Conservation (phyloP, 2,888 invertebrate species). For the Ennomos erosarius region DNA sequence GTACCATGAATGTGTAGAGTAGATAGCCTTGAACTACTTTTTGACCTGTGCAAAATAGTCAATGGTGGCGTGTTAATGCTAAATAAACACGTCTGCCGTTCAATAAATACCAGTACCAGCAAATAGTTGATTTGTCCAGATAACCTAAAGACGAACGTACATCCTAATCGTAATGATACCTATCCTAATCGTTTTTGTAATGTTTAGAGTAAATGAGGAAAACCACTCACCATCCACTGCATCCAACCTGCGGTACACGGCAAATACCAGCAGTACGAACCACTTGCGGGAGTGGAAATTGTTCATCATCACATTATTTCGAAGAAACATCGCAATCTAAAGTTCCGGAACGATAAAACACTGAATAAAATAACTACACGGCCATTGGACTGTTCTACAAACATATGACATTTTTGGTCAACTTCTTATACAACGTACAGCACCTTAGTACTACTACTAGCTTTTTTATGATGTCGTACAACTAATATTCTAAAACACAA, state of each 20-base stretch:
- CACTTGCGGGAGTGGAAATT: conserved; percentile 65
- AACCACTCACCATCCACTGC: conserved; percentile 67
- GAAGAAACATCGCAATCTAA: conserved; percentile 64
- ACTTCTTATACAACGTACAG: conserved; percentile 7
- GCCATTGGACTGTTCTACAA: conserved; percentile 67
- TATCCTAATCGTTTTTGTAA: conserved; percentile 5
- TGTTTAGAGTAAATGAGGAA: conserved; percentile 6
- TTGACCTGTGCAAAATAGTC: no score
- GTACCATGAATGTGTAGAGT: no score
- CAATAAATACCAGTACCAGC: no score
- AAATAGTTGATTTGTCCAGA: no score
- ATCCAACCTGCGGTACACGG: conserved; percentile 60
- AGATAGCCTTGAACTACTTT: no score
- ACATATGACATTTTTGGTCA: conserved; percentile 58
- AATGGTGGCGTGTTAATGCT: no score
- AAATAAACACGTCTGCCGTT: no score
- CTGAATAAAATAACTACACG: conserved; percentile 69
- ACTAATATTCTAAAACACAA: conserved; percentile 7
- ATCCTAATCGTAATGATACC: neutral
- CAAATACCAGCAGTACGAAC: conserved; percentile 64
- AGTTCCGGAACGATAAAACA: conserved; percentile 62
- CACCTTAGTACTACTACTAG: conserved; percentile 12
- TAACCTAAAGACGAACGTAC: conserved; percentile 1
- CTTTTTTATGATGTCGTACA: conserved; percentile 4
- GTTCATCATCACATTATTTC: conserved; percentile 68